Evolutionary conservation across 2,113 vertebrate genomes (phyloP), one percentile per base, ranked within the genome.

Genomic region (Zeus faber): DNA sequence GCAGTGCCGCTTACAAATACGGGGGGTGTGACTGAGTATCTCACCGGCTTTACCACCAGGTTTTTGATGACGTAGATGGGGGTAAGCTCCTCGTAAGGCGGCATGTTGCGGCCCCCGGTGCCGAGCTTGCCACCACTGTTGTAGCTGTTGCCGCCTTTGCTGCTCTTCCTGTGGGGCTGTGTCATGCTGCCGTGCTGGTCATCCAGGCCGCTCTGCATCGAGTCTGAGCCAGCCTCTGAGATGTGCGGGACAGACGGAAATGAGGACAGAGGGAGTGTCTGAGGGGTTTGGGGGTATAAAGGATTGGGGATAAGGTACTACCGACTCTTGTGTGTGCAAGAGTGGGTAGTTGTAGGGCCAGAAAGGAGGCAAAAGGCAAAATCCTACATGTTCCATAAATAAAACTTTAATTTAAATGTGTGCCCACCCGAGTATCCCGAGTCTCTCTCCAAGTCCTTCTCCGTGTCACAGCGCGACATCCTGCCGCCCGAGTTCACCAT

Each of bases 371-470:
- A 37, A 37, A n/a, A n/a, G 33, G 33, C 9, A 37, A 37, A n/a
- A n/a, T 11, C 11, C 9, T 37, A 13, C 9, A 37, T n/a, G 13
- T 37, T 37, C 33, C 13, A 37, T n/a, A 37, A 37, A 37, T 14
- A 14, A 37, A 14, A 14, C 13, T 1, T n/a, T 14, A 37, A 37
- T 40, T 3, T 8, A 10, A 5, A 21, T 1, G 33, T n/a, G 33
- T n/a, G 45, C 74, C 68, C 55, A 87, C 85, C 84, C 39, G 84
- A 88, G 49, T 87, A 88, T 3, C 84, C 86, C 0, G 86, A 87
- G 60, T 86, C 84, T 54, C 82, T 86, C 37, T 84, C 80, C 2
- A 80, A 82, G 53, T 87, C 84, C 40, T 83, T 88, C 50, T 84
- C 84, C 2, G 82, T 83, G 54, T 68, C 65, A 52, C 64, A 83